Conservation (phyloP, 2,113 vertebrate species). For the Myiopsitta monachus region DNA sequence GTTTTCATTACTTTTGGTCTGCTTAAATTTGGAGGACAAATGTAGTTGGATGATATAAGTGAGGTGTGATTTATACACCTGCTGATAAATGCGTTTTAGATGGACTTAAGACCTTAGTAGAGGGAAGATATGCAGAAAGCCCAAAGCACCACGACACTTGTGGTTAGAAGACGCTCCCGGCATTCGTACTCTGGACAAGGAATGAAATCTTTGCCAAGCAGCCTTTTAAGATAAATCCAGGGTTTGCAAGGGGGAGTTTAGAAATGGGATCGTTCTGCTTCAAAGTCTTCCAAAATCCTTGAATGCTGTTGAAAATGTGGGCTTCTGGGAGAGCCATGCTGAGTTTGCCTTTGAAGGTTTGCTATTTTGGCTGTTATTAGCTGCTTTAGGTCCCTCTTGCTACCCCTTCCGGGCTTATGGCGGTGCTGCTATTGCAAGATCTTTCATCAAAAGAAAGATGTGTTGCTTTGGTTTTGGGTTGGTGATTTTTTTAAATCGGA, state of each 20-base stretch:
- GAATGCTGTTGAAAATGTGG: not conserved
- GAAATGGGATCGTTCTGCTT: not conserved
- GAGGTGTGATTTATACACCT: not conserved
- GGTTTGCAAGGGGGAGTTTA: not conserved
- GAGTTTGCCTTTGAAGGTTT: not conserved
- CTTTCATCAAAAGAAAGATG: not conserved
- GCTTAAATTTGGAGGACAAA: not conserved
- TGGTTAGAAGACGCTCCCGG: not conserved
- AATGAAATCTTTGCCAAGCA: not conserved
- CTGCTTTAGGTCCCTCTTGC: not conserved
- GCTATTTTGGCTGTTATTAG: not conserved
- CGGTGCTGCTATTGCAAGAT: not conserved
- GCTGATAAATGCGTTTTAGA: not conserved
- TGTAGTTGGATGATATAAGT: not conserved
- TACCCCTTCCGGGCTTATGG: not conserved
- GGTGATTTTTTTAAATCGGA: not conserved
- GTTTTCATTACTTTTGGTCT: not conserved
- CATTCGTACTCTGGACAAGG: not conserved
- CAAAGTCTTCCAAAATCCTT: not conserved
- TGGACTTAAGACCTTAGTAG: not conserved
- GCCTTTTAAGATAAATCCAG: not conserved
- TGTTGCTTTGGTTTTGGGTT: not conserved
- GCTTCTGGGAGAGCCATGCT: not conserved
- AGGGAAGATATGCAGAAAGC: not conserved
- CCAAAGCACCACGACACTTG: accelerated